phyloP scores from a whole-genome alignment of 2,888 invertebrate species.

The Dione juno region DNA sequence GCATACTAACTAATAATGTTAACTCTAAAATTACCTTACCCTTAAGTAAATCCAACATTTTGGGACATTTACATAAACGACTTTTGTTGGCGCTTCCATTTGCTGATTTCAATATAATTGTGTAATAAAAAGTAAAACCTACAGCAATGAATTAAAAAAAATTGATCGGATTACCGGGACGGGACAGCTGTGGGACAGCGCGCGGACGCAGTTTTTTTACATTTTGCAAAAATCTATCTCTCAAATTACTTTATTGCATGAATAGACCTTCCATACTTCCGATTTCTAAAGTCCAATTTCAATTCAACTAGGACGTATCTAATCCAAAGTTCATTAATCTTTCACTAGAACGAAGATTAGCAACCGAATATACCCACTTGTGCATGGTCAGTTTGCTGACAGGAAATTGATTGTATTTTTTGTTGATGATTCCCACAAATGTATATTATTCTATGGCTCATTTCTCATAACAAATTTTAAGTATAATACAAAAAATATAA shows the following conservation, averaged over 20 bases:
- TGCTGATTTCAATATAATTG: conserved; percentile 30
- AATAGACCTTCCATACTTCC: conserved; percentile 74
- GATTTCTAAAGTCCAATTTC: conserved; percentile 77
- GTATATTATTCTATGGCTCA: conserved; percentile 30
- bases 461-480: conserved; percentile 10
- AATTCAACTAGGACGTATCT: conserved; percentile 78
- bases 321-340: conserved; percentile 82
- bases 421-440: conserved; percentile 48
- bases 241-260: conserved; percentile 74
- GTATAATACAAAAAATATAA: neutral
- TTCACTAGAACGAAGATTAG: conserved; percentile 59
- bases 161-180: conserved; percentile 76
- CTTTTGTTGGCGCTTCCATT: conserved; percentile 32
- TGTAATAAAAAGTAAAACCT: conserved; percentile 51
- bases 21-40: neutral
- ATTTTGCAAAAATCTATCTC: conserved; percentile 72
- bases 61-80: neutral
- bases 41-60: too few relatives aligned
- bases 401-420: conserved; percentile 77
- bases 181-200: conserved; percentile 76
- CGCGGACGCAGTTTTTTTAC: conserved; percentile 69
- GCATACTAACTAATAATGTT: neutral
- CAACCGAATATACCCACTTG: conserved; percentile 66
- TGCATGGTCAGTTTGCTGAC: conserved; percentile 81
- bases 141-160: conserved; percentile 60